Evolutionary conservation across 2,888 invertebrate species (phyloP).

Genomic region (Syritta pipiens): DNA sequence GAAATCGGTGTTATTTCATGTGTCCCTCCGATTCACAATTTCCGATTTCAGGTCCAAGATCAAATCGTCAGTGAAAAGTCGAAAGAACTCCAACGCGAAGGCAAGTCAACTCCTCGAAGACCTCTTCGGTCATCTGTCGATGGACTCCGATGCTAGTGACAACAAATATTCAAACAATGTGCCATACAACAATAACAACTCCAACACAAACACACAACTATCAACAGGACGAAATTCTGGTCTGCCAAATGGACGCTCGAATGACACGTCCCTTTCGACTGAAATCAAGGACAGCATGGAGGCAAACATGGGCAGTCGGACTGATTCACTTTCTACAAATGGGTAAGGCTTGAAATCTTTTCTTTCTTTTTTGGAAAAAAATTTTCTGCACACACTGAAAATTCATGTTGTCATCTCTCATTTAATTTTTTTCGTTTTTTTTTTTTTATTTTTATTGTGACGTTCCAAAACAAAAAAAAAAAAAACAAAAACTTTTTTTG

Average conservation of each 20-base stretch:
- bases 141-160: conserved; percentile 76
- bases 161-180: conserved; percentile 77
- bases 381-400: conserved; percentile 31
- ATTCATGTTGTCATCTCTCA: conserved; percentile 57
- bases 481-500: too few species aligned
- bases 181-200: conserved; percentile 71
- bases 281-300: conserved; percentile 72
- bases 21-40: background rate
- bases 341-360: conserved; percentile 72
- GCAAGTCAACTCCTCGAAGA: conserved; percentile 78
- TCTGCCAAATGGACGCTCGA: conserved; percentile 73
- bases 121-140: conserved; percentile 78
- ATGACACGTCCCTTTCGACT: conserved; percentile 71
- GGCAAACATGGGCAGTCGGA: conserved; percentile 75
- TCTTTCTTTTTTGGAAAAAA: background rate
- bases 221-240: conserved; percentile 72
- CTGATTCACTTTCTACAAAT: conserved; percentile 76
- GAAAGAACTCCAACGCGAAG: conserved; percentile 76
- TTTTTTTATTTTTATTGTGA: conserved; percentile 45
- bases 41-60: conserved; percentile 75
- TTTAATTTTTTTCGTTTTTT: too few species aligned
- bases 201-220: conserved; percentile 72
- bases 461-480: conserved; percentile 37
- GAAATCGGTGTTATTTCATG: too few species aligned
- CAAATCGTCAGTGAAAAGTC: conserved; percentile 77